Conservation (phyloP, 2,797 vertebrate genomes). For the Triplophysa bombifrons region DNA sequence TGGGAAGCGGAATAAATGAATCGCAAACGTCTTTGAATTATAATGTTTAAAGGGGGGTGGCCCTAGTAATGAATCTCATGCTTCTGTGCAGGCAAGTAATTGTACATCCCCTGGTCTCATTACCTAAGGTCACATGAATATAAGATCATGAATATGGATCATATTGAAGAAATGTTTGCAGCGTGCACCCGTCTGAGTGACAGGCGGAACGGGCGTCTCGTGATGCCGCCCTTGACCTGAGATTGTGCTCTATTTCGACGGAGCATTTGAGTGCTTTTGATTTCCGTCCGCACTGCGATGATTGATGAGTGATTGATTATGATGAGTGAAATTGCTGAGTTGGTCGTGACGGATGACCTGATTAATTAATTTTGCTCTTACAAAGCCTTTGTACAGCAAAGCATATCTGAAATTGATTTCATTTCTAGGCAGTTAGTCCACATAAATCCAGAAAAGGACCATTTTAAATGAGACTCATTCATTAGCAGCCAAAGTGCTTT, state of each 20-base stretch:
- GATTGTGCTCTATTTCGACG: conserved; percentile 60
- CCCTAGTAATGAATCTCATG: conserved; percentile 52
- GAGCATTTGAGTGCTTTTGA: conserved; percentile 28
- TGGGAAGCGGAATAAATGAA: conserved; percentile 56
- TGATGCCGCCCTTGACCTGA: conserved; percentile 41
- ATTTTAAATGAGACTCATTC: neutral
- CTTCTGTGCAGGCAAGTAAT: conserved; percentile 48
- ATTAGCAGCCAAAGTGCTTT: neutral
- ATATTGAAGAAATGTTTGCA: conserved; percentile 39
- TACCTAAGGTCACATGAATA: conserved; percentile 50
- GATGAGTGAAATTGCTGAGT: neutral
- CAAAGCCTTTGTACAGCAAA: neutral
- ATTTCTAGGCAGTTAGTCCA: neutral
- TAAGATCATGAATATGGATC: conserved; percentile 59
- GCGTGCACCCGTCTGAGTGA: conserved; percentile 45
- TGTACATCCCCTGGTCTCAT: conserved; percentile 48
- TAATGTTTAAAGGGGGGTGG: conserved; percentile 49
- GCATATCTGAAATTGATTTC: conserved; percentile 1
- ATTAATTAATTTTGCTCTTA: neutral
- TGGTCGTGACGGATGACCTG: neutral
- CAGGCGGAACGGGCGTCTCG: conserved; percentile 38
- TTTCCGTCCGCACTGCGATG: conserved; percentile 10
- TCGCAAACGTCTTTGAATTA: conserved; percentile 53
- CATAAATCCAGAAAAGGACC: neutral
- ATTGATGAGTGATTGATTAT: conserved; percentile 3